A percentile compares a stretch with the other conserved stretches of the same genome.
Conservation (phyloP, 1,140 invertebrate species). For the Hylyphantes graminicola region DNA sequence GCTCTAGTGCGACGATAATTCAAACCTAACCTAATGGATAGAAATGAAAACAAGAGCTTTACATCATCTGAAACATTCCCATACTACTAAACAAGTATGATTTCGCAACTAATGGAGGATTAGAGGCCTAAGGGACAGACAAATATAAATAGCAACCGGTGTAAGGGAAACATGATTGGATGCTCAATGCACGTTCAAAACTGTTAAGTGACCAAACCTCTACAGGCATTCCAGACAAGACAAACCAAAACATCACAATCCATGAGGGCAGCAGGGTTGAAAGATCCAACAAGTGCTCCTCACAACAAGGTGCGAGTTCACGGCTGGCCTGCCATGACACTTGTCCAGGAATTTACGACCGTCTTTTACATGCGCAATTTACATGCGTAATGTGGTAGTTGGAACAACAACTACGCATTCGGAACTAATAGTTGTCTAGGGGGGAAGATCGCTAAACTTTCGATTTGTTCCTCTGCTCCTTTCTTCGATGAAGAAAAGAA, state of each 20-base stretch:
- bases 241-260: not conserved
- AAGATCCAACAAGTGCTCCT: conserved; percentile 15
- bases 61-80: too few relatives aligned
- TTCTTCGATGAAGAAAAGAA: not conserved
- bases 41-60: too few relatives aligned
- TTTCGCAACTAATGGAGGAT: too few relatives aligned
- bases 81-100: too few relatives aligned
- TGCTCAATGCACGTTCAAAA: too few relatives aligned
- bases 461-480: not conserved
- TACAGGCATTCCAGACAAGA: too few relatives aligned
- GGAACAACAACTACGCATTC: conserved; percentile 37
- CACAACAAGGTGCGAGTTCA: conserved; percentile 28
- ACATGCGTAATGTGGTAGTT: conserved; percentile 49
- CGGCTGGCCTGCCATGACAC: conserved; percentile 43
- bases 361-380: conserved; percentile 45
- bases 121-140: too few relatives aligned
- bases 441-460: conserved; percentile 19
- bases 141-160: too few relatives aligned
- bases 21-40: too few relatives aligned
- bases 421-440: conserved; percentile 44
- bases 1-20: too few relatives aligned
- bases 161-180: too few relatives aligned
- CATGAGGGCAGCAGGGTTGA: conserved; percentile 4
- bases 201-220: too few relatives aligned
- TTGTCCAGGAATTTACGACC: conserved; percentile 41